Evolutionary conservation across 1,140 invertebrate genomes (phyloP).

Genomic region (Eufriesea mexicana): DNA sequence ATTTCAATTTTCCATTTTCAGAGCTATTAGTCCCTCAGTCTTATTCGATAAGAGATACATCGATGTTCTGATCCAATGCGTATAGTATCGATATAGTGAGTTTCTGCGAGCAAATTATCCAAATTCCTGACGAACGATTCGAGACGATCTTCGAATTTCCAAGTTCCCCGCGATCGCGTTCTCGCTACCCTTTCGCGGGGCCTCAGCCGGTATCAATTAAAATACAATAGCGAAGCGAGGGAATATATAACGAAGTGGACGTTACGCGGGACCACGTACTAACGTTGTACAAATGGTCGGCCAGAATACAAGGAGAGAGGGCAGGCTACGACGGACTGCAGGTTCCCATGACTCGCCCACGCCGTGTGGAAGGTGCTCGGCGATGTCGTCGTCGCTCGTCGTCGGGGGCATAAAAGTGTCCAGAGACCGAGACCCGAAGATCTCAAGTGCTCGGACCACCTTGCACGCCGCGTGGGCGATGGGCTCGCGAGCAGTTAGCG

Average conservation of each 20-base stretch:
- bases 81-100: no score
- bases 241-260: constrained; percentile 42
- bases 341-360: constrained; percentile 78
- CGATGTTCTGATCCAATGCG: no score
- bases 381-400: constrained; percentile 77
- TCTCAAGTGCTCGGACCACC: constrained; percentile 77
- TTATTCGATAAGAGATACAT: no score
- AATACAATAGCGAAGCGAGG: constrained; percentile 24
- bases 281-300: constrained; percentile 51
- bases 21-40: no score
- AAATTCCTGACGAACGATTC: neutral
- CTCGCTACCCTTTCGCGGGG: neutral
- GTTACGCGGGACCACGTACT: constrained; percentile 16
- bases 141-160: neutral
- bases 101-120: neutral
- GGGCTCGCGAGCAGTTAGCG: constrained; percentile 58
- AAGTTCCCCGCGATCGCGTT: neutral
- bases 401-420: constrained; percentile 80
- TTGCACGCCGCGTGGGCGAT: constrained; percentile 76
- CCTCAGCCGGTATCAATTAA: constrained; percentile 16
- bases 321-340: constrained; percentile 53
- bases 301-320: constrained; percentile 45
- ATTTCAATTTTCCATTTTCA: no score
- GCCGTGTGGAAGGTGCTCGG: constrained; percentile 75
- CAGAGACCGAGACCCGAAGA: constrained; percentile 72